Percentiles rank a stretch among this genome's conserved stretches.
These are phyloP conservation scores for Gymnodraco acuticeps DNA, from an alignment of 2,797 vertebrate species.

Conservation along the genomic window DNA sequence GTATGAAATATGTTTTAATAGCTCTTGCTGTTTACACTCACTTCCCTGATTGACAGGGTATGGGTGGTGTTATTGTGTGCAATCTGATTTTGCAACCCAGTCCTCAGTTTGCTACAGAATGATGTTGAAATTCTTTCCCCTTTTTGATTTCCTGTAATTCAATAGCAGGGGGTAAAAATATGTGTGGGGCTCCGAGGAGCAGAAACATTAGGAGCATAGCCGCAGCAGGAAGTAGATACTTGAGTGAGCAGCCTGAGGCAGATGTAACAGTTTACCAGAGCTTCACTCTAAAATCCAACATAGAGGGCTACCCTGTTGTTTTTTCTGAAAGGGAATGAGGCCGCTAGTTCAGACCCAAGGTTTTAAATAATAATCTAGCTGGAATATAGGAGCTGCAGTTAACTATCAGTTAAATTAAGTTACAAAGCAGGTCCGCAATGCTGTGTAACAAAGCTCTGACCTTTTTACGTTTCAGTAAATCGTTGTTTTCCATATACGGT, in stretches of 20 bases:
- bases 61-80: constrained; percentile 74
- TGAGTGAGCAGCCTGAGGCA: constrained; percentile 82
- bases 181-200: constrained; percentile 88
- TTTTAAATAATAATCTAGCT: constrained; percentile 72
- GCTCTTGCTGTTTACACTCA: constrained; percentile 52
- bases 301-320: constrained; percentile 74
- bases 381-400: constrained; percentile 82
- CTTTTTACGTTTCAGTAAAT: constrained; percentile 68
- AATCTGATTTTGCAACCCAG: constrained; percentile 84
- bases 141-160: constrained; percentile 96
- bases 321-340: constrained; percentile 49
- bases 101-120: constrained; percentile 87
- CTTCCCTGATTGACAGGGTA: constrained; percentile 61
- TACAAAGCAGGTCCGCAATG: constrained; percentile 55
- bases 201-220: constrained; percentile 86
- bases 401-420: constrained; percentile 75
- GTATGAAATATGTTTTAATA: constrained; percentile 14
- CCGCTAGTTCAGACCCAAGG: constrained; percentile 27
- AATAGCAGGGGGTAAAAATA: constrained; percentile 96
- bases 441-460: constrained; percentile 58
- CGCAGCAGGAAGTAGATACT: constrained; percentile 80
- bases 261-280: constrained; percentile 78
- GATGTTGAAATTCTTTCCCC: constrained; percentile 88
- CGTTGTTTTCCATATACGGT: constrained; percentile 78
- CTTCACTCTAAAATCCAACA: constrained; percentile 77